Conservation (phyloP, 2,113 vertebrate species). For the Acinonyx jubatus region DNA sequence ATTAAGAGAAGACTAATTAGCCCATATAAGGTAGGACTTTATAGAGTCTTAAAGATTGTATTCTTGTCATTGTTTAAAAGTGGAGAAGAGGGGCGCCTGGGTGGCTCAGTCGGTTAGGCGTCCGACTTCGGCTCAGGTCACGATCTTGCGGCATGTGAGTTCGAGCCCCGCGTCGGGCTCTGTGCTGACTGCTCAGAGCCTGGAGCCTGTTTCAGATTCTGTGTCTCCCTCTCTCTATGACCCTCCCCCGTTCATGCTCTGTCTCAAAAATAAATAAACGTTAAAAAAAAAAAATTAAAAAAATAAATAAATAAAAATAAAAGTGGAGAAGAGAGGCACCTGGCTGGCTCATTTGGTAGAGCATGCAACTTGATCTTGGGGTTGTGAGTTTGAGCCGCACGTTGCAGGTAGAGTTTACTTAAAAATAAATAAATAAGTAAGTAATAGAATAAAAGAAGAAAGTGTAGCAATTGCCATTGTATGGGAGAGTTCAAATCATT, state of each 20-base stretch:
- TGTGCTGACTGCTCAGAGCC: no score
- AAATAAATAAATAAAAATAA: background rate
- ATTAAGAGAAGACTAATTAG: constrained; percentile 96
- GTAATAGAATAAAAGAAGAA: background rate
- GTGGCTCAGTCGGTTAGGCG: background rate
- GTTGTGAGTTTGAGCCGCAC: background rate
- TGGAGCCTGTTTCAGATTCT: no score
- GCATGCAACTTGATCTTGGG: no score
- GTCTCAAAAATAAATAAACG: no score
- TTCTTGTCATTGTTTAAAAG: constrained; percentile 45
- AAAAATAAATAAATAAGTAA: background rate
- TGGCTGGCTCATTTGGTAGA: no score
- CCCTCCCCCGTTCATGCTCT: no score
- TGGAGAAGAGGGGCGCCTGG: background rate
- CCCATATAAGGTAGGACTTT: constrained; percentile 94
- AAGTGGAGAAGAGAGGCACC: background rate
- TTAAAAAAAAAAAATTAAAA: no score
- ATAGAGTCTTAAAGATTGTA: constrained; percentile 69
- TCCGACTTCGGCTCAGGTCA: no score
- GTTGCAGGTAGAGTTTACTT: background rate
- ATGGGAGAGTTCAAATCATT: background rate
- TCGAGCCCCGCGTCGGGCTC: no score
- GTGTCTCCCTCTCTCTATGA: no score
- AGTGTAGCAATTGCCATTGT: background rate
- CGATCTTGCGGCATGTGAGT: no score